A percentile compares a stretch with the other conserved stretches of the same genome.
phyloP scores from a whole-genome alignment of 1,140 invertebrate genomes.

The Tetranychus urticae region DNA sequence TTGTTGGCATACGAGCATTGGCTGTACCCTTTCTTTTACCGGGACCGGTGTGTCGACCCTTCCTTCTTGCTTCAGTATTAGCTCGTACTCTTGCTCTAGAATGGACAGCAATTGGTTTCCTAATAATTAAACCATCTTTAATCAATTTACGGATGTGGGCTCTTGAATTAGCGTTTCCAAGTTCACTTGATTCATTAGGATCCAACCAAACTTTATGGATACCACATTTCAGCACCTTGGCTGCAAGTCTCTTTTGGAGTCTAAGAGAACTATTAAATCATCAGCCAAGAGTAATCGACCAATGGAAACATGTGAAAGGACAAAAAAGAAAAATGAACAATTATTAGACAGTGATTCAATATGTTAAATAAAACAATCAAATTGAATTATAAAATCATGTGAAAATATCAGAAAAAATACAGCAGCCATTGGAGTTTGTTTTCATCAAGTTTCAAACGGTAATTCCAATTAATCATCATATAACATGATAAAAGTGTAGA shows the following conservation, averaged over 20 bases:
- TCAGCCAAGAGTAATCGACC: too few relatives aligned
- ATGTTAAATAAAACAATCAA: too few relatives aligned
- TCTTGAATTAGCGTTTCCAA: conserved; percentile 94
- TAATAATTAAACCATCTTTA: conserved; percentile 99
- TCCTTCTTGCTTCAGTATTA: conserved; percentile 80
- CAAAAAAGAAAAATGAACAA: too few relatives aligned
- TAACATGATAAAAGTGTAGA: background rate
- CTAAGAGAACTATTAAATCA: conserved; percentile 26
- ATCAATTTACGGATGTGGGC: conserved; percentile 97
- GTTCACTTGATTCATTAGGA: conserved; percentile 99
- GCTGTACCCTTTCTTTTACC: conserved; percentile 96
- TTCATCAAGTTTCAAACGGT: background rate
- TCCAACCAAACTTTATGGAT: conserved; percentile 99
- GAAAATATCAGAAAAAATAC: background rate
- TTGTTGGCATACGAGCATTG: conserved; percentile 95
- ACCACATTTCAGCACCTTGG: conserved; percentile 95
- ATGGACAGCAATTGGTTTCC: conserved; percentile 95
- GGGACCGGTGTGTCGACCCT: conserved; percentile 93
- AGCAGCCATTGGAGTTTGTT: background rate
- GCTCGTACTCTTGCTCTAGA: conserved; percentile 87
- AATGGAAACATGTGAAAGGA: too few relatives aligned
- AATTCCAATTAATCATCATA: background rate
- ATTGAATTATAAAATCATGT: too few relatives aligned
- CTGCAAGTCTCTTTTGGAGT: conserved; percentile 90
- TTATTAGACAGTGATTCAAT: too few relatives aligned